Evolutionary conservation across 2,113 vertebrate genomes (phyloP).

Genomic region (Papio anubis): DNA sequence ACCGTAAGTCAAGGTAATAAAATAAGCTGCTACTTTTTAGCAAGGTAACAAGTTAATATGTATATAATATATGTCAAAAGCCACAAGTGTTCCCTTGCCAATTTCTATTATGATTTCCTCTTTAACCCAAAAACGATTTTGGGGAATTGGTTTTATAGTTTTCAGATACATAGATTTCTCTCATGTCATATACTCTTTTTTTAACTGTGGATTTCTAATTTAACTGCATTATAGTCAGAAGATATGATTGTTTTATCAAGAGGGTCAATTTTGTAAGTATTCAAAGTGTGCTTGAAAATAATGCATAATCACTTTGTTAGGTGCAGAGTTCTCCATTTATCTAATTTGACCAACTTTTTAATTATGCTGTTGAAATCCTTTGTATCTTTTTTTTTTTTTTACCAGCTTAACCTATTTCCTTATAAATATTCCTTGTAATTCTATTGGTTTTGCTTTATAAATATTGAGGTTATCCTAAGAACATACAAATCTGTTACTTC

Average conservation of each 20-base stretch:
- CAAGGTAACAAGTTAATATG: background rate
- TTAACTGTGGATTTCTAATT: background rate
- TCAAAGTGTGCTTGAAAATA: background rate
- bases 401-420: background rate
- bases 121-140: background rate
- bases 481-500: background rate
- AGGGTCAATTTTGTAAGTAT: background rate
- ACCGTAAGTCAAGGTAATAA: background rate
- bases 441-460: background rate
- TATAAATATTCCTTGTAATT: conserved; percentile 11
- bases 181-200: background rate
- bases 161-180: background rate
- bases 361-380: background rate
- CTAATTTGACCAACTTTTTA: background rate
- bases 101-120: background rate
- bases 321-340: background rate
- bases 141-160: background rate
- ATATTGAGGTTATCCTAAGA: background rate
- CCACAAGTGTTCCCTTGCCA: background rate
- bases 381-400: background rate
- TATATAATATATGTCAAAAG: background rate
- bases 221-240: background rate
- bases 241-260: background rate
- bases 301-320: background rate
- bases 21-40: background rate